phyloP scores from a whole-genome alignment of 2,797 vertebrate species.

The Notolepis coatsorum region DNA sequence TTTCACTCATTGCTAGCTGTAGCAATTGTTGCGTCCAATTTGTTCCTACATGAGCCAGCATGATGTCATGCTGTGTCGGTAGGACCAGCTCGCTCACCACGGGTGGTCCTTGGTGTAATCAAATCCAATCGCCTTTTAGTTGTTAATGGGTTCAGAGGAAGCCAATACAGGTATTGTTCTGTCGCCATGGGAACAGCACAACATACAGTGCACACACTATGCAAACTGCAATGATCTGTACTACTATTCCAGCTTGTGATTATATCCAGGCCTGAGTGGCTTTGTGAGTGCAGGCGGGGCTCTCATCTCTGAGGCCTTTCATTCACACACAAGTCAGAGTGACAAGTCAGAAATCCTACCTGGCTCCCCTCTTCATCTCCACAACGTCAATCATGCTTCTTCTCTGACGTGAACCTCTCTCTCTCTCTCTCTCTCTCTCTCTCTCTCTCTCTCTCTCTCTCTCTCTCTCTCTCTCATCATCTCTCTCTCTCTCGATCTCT shows the following conservation, averaged over 20 bases:
- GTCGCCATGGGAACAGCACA: slow-evolving; percentile 29
- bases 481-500: no score
- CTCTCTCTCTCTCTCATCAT: no score
- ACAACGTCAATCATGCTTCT: slow-evolving; percentile 63
- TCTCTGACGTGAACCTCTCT: slow-evolving; percentile 61
- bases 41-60: neutral
- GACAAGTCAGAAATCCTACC: slow-evolving; percentile 61
- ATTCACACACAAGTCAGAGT: slow-evolving; percentile 53
- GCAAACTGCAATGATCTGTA: slow-evolving; percentile 27
- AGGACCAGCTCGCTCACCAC: slow-evolving; percentile 19
- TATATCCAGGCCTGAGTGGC: slow-evolving; percentile 21
- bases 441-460: no score
- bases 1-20: neutral
- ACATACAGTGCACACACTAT: neutral
- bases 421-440: slow-evolving; percentile 67
- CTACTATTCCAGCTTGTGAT: slow-evolving; percentile 14
- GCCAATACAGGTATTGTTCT: slow-evolving; percentile 29
- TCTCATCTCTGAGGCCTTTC: slow-evolving; percentile 46
- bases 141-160: slow-evolving; percentile 49
- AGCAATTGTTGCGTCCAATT: neutral
- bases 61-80: slow-evolving; percentile 8
- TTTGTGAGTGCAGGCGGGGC: slow-evolving; percentile 20
- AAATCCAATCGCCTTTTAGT: slow-evolving; percentile 30
- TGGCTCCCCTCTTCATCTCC: slow-evolving; percentile 62
- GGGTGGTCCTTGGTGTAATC: neutral